Evolutionary conservation across 2,113 vertebrate species (phyloP), one percentile per base, ranked within the genome.

Genomic region (Lethenteron camtschaticum): DNA sequence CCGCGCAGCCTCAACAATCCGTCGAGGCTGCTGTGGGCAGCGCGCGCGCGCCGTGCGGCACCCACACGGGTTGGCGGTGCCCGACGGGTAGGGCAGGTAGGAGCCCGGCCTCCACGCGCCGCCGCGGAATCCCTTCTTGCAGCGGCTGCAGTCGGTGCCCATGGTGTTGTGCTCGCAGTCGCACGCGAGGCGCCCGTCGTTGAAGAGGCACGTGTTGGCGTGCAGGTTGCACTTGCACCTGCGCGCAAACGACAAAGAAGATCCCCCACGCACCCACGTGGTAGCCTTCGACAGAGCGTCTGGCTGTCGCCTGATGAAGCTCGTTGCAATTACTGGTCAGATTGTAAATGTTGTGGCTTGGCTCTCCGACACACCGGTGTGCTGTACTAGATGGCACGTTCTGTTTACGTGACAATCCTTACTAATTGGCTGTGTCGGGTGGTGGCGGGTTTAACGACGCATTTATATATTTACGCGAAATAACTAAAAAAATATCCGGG

Each of bases 211-310:
- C 80, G 86, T 84, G 74, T 82, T 89, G 70, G 92, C 85, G 0
- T 99, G 94, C 72, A 99, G 87, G 82, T 96, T 96, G 77, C 94
- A 99, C 76, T 99, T 96, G 75, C 94, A 99, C 82, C 94, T 99
- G 78, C 9, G 73, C 70, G 73, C 59, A 74, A 2, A 56, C 70
- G 41, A 66, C 55, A 71, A 58, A 66, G 24, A 24, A 66, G 63
- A 66, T 41, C 41, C 41, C 24, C 24, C 24, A 24, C 24, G 4
- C 24, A 3, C 24, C 41, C 41, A 41, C 41, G 41, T 41, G 41
- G 41, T 41, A 7, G 41, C 41, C 41, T 41, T 41, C 41, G 41
- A 41, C 41, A 41, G 41, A 41, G 5, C 41, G 41, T 41, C 41
- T 6, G 41, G 41, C 41, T 41, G 41, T 41, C 41, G 41, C 41